A percentile compares a stretch with the other conserved stretches of the same genome.
phyloP scores from a whole-genome alignment of 2,113 vertebrate species.

The Hyla sarda region DNA sequence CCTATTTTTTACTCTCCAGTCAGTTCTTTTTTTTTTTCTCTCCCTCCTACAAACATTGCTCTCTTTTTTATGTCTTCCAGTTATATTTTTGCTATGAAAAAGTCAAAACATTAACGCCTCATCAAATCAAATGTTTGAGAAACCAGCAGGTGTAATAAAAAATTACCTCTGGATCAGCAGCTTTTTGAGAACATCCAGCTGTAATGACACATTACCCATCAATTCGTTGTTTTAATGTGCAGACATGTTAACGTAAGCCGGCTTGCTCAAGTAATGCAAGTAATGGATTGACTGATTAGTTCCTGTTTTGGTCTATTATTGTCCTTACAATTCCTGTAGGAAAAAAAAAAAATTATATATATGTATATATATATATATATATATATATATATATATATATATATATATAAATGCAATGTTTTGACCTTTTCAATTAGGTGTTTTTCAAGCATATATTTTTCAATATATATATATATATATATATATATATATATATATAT shows the following conservation, averaged over 20 bases:
- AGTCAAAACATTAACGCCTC: conserved; percentile 61
- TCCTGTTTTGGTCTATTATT: conserved; percentile 71
- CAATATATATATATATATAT: no score
- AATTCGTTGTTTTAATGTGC: conserved; percentile 68
- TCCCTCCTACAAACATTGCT: conserved; percentile 60
- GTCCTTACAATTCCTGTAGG: conserved; percentile 59
- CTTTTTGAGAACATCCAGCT: conserved; percentile 62
- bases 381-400: conserved; percentile 25
- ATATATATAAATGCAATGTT: neutral
- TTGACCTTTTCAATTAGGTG: no score
- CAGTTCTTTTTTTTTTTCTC: conserved; percentile 16
- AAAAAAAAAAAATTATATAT: no score
- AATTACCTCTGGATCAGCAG: conserved; percentile 68
- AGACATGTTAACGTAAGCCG: conserved; percentile 71
- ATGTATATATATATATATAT: conserved; percentile 4
- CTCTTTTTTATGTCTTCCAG: conserved; percentile 53
- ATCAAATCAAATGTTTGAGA: conserved; percentile 61
- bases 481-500: no score
- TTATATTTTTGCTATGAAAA: conserved; percentile 62
- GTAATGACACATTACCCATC: conserved; percentile 68
- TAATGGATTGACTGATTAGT: conserved; percentile 75
- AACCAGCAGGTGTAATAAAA: conserved; percentile 67
- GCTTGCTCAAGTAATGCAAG: conserved; percentile 68
- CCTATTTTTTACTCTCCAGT: no score
- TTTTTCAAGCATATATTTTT: no score